Evolutionary conservation across 2,797 vertebrate species (phyloP).

Genomic region (Anguilla pacifica): DNA sequence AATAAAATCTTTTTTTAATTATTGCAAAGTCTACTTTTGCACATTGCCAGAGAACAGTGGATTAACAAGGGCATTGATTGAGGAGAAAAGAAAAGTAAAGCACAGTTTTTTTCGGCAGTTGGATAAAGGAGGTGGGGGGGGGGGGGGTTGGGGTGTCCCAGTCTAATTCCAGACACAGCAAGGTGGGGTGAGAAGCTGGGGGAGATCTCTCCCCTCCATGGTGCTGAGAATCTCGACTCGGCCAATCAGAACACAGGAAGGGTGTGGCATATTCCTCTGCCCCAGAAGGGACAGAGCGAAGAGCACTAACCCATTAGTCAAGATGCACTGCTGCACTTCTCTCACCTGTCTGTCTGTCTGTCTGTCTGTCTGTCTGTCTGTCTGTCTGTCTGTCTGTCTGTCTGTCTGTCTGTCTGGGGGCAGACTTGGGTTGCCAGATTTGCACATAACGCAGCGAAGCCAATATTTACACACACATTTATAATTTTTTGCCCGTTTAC

Average conservation of each 20-base stretch:
- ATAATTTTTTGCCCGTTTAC: conserved; percentile 23
- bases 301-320: not conserved
- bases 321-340: not conserved
- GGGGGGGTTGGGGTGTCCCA: not conserved
- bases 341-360: too few species aligned
- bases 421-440: not conserved
- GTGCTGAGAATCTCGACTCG: not conserved
- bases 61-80: conserved; percentile 7
- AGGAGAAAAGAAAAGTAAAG: not conserved
- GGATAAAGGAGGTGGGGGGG: not conserved
- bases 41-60: conserved; percentile 43
- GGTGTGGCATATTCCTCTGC: not conserved
- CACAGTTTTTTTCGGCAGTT: conserved; percentile 1
- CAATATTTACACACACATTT: not conserved
- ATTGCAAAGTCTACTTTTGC: conserved; percentile 52
- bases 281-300: not conserved
- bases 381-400: too few species aligned
- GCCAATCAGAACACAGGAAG: not conserved
- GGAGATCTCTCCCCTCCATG: too few species aligned
- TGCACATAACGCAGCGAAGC: not conserved
- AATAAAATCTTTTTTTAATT: conserved; percentile 56
- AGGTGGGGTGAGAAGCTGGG: too few species aligned
- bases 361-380: too few species aligned
- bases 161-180: too few species aligned
- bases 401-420: not conserved